Base-by-base conservation (phyloP, 2,113 vertebrate genomes). In the Sebastes fasciatus region DNA sequence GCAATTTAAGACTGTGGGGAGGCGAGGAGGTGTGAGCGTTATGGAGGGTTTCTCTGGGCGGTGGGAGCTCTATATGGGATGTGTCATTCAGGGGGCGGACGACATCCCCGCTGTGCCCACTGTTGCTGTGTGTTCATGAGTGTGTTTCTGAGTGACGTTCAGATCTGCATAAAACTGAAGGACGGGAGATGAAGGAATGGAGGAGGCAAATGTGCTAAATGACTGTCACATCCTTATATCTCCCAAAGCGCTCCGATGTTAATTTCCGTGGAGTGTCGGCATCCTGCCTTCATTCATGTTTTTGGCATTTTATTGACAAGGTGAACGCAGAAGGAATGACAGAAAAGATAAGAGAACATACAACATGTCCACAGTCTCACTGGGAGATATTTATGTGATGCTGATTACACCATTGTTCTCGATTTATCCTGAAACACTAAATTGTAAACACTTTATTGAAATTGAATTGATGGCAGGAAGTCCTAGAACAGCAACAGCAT, bases 261-360 rank as follows among this genome's bases (percentile, higher is more conserved):
- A 82, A 91, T 90, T 89, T 91, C 84, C 70, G 6, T 73, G 71
- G 61, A 85, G 80, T 72, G 84, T 73, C 62, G 4, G 62, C 83
- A 82, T 82, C 86, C 77, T 76, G 83, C 77, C 64, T 91, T 81
- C 83, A 90, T 90, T 92, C 87, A 89, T 66, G 75, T 80, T 85
- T 77, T 80, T 63, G 51, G 62, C 66, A 60, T 74, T 84, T 85
- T 83, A 79, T 79, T 83, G 86, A 87, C 69, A 74, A 77, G 48
- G 65, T 86, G 78, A 87, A 76, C 57, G 62, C 71, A 77, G 65
- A 73, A 61, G 17, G 65, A 79, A 77, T 49, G 69, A 91, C 61
- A 90, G 67, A 48, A 63, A 46, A 66, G 46, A 74, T 79, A 54
- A 57, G 42, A 63, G 10, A 76, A 58, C 68, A 77, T 40, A 67